phyloP scores from a whole-genome alignment of 2,113 vertebrate species.

The Romanogobio albipinnatus region DNA sequence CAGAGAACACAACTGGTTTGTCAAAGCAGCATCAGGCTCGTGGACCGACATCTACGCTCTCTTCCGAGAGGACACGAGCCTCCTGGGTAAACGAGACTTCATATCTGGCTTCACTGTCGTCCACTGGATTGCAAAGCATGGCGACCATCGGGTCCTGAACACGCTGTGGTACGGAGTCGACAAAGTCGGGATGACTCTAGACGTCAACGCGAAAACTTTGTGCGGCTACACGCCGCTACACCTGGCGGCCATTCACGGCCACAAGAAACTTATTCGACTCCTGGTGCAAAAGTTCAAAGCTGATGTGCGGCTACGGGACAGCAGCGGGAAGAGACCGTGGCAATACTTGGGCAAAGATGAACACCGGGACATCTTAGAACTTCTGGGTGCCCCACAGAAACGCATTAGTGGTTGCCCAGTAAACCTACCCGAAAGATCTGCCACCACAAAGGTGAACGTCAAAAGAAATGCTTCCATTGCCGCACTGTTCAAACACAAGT shows the following conservation, averaged over 20 bases:
- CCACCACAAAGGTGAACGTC: constrained; percentile 49
- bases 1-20: constrained; percentile 87
- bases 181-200: constrained; percentile 75
- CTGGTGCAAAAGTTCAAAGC: constrained; percentile 86
- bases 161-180: constrained; percentile 78
- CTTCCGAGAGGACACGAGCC: constrained; percentile 82
- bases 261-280: constrained; percentile 81
- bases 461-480: constrained; percentile 74
- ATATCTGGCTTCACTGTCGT: constrained; percentile 89
- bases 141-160: constrained; percentile 82
- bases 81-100: constrained; percentile 87
- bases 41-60: constrained; percentile 83
- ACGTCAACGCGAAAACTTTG: constrained; percentile 78
- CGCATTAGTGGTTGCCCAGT: constrained; percentile 4
- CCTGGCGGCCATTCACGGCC: constrained; percentile 87
- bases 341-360: constrained; percentile 79
- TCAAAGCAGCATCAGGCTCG: constrained; percentile 80
- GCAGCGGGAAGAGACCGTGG: constrained; percentile 87
- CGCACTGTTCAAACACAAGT: constrained; percentile 74
- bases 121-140: constrained; percentile 96
- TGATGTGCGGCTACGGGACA: constrained; percentile 80
- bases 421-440: not conserved
- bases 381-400: constrained; percentile 80
- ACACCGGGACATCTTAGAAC: constrained; percentile 78
- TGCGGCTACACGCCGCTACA: constrained; percentile 92